These are phyloP conservation scores for Ataeniobius toweri DNA, from an alignment of 2,797 vertebrate genomes.

Conservation along the genomic window DNA sequence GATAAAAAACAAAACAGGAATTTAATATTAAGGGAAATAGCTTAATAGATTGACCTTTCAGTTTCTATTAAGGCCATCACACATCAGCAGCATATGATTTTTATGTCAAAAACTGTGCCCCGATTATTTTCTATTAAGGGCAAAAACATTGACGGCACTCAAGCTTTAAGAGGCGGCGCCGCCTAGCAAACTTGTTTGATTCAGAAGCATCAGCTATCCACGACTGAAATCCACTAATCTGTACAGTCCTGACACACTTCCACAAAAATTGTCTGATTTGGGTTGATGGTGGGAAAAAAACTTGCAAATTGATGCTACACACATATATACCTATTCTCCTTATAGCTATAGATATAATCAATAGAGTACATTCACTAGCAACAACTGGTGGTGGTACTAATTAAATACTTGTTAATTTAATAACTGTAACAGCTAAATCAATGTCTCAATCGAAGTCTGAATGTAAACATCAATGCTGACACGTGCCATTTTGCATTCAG, in stretches of 20 bases:
- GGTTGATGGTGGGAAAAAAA: neutral
- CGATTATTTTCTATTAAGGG: neutral
- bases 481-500: neutral
- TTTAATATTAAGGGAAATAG: too few species aligned
- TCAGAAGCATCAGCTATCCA: neutral
- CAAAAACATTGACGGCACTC: neutral
- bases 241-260: neutral
- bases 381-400: too few species aligned
- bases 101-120: too few species aligned
- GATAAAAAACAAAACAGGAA: too few species aligned
- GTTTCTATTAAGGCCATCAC: neutral
- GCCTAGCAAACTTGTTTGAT: neutral
- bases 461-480: conserved; percentile 10
- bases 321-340: neutral
- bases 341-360: neutral
- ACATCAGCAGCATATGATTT: neutral
- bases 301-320: neutral
- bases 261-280: neutral
- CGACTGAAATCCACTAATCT: neutral
- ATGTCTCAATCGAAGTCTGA: conserved; percentile 10
- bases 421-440: conserved; percentile 12
- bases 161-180: neutral
- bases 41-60: neutral
- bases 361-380: neutral
- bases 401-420: neutral